phyloP scores from a whole-genome alignment of 2,888 invertebrate species.

The Torymus auratus region DNA sequence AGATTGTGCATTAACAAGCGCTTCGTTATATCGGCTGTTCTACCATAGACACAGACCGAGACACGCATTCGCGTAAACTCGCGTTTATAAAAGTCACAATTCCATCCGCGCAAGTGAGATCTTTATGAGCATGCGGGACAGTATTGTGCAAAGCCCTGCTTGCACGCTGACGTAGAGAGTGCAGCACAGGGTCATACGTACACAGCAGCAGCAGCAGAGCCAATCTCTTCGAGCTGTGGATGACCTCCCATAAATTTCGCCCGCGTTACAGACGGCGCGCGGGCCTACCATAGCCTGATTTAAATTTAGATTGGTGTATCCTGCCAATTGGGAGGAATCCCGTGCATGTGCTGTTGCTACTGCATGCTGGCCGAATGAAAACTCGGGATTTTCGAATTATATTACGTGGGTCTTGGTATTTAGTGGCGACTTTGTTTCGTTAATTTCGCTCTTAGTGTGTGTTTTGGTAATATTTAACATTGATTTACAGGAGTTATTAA shows the following conservation, averaged over 20 bases:
- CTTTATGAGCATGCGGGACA: conserved; percentile 49
- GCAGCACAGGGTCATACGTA: conserved; percentile 20
- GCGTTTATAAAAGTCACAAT: conserved; percentile 36
- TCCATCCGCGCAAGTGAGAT: conserved; percentile 38
- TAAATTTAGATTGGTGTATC: conserved; percentile 57
- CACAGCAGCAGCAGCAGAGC: conserved; percentile 14
- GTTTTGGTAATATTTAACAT: too few relatives aligned
- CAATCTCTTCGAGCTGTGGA: conserved; percentile 49
- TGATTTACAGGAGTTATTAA: too few relatives aligned
- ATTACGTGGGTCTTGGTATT: too few relatives aligned
- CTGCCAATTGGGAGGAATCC: conserved; percentile 52
- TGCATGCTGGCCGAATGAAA: too few relatives aligned
- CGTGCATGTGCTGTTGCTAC: background rate
- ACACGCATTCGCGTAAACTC: conserved; percentile 17
- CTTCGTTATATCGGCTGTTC: conserved; percentile 5
- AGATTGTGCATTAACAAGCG: conserved; percentile 8
- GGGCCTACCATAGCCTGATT: conserved; percentile 50
- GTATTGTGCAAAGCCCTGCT: conserved; percentile 23
- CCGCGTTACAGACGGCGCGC: conserved; percentile 4
- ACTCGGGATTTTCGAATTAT: too few relatives aligned
- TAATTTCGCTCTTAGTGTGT: too few relatives aligned
- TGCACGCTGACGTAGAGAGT: background rate
- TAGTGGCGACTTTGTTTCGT: too few relatives aligned
- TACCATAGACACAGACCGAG: background rate
- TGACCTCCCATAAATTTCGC: conserved; percentile 58